Conservation (phyloP, 2,113 vertebrate genomes). For the Pseudolaguvia tuberculata region DNA sequence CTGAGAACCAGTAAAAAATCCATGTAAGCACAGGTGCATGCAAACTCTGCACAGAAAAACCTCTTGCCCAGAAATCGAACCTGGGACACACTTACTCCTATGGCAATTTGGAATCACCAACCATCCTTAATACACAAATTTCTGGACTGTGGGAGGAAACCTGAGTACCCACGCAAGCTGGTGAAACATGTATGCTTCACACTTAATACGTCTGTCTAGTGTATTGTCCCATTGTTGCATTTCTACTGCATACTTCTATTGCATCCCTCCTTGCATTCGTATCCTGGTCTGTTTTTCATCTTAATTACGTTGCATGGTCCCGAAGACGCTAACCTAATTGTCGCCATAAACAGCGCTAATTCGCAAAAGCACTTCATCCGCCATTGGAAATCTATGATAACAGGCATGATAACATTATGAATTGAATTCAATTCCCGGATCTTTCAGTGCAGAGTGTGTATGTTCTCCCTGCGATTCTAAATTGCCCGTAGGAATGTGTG, state of each 20-base stretch:
- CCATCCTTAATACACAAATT: no score
- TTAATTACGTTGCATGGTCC: background rate
- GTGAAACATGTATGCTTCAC: background rate
- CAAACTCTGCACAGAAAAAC: no score
- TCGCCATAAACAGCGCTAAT: constrained; percentile 50
- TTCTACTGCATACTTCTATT: background rate
- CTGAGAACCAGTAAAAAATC: no score
- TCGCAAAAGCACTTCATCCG: constrained; percentile 46
- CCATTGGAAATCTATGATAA: constrained; percentile 61
- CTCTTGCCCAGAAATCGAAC: no score
- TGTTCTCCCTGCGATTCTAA: no score
- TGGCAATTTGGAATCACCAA: no score
- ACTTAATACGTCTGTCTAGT: background rate
- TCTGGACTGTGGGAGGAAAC: no score
- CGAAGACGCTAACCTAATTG: constrained; percentile 7
- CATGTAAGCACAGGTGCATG: background rate
- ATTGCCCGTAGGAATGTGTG: no score
- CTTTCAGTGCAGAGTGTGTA: no score
- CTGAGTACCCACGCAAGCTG: no score
- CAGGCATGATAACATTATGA: constrained; percentile 58
- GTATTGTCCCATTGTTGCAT: background rate
- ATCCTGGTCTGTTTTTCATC: constrained; percentile 2
- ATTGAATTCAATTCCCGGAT: constrained; percentile 65
- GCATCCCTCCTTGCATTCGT: constrained; percentile 4
- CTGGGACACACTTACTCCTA: no score